Conservation (phyloP, 2,113 vertebrate genomes). For the Ictalurus punctatus region DNA sequence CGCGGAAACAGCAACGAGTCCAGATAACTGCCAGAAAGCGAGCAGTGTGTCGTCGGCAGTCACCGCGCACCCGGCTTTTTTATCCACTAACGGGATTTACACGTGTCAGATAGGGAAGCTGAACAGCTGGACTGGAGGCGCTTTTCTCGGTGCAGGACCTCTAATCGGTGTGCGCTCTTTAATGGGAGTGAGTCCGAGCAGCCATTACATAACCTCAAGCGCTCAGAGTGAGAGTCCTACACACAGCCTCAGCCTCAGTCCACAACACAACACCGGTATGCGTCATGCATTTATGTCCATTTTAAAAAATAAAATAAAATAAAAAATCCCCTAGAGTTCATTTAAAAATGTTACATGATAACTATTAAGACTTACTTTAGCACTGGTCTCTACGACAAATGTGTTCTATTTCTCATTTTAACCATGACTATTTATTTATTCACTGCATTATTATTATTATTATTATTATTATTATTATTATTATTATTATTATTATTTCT, state of each 20-base stretch:
- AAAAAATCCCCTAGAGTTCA: neutral
- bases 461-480: slow-evolving; percentile 11
- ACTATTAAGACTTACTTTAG: neutral
- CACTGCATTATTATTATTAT: slow-evolving; percentile 4
- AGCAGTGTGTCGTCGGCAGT: slow-evolving; percentile 68
- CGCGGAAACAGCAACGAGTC: slow-evolving; percentile 95
- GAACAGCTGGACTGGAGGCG: slow-evolving; percentile 96
- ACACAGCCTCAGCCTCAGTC: slow-evolving; percentile 79
- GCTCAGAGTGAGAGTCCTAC: slow-evolving; percentile 83
- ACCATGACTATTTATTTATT: neutral
- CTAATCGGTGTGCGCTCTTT: slow-evolving; percentile 93
- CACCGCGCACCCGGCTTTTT: slow-evolving; percentile 86
- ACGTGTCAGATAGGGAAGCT: slow-evolving; percentile 98
- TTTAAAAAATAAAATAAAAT: neutral
- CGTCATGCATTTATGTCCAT: too few relatives aligned
- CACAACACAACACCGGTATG: slow-evolving; percentile 88
- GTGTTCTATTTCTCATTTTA: neutral
- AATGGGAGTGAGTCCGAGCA: slow-evolving; percentile 81
- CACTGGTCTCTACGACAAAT: neutral
- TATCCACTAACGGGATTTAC: slow-evolving; percentile 95
- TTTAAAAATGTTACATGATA: neutral
- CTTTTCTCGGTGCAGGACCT: slow-evolving; percentile 93
- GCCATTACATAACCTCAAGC: slow-evolving; percentile 79
- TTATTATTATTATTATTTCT: slow-evolving; percentile 29
- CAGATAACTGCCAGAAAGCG: slow-evolving; percentile 84